phyloP scores from a whole-genome alignment of 2,888 invertebrate species.

The Microctonus aethiopoides region DNA sequence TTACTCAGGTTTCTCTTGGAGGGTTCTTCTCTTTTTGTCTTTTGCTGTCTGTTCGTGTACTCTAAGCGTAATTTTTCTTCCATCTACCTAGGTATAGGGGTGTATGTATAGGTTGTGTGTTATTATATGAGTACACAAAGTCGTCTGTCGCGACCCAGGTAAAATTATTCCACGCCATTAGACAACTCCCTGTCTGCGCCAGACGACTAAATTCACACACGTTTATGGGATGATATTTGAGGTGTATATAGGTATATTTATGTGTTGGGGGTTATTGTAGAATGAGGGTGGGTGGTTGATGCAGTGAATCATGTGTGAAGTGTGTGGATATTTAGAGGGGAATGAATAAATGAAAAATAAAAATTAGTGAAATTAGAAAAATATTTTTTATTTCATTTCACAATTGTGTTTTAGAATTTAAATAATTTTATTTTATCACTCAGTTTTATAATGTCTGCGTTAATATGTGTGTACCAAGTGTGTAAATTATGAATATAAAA shows the following conservation, averaged over 20 bases:
- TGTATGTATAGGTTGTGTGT: slow-evolving; percentile 13
- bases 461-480: too few relatives aligned
- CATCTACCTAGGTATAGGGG: slow-evolving; percentile 2
- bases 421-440: too few relatives aligned
- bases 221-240: not conserved
- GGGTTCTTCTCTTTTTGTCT: not conserved
- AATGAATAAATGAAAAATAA: too few relatives aligned
- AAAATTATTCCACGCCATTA: slow-evolving; percentile 64
- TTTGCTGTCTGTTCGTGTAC: not conserved
- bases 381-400: too few relatives aligned
- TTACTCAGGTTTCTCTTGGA: slow-evolving; percentile 19
- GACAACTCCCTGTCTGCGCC: slow-evolving; percentile 54
- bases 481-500: too few relatives aligned
- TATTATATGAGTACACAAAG: slow-evolving; percentile 20
- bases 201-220: slow-evolving; percentile 28
- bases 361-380: too few relatives aligned
- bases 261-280: not conserved
- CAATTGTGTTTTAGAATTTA: too few relatives aligned
- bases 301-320: slow-evolving; percentile 19
- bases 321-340: not conserved
- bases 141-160: slow-evolving; percentile 22
- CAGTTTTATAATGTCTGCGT: too few relatives aligned
- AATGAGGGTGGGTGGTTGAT: slow-evolving; percentile 16
- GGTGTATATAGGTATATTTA: not conserved
- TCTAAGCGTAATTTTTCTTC: not conserved